These are phyloP conservation scores for Drosophila tropicalis DNA, from an alignment of 1,140 invertebrate species.

Conservation along the genomic window DNA sequence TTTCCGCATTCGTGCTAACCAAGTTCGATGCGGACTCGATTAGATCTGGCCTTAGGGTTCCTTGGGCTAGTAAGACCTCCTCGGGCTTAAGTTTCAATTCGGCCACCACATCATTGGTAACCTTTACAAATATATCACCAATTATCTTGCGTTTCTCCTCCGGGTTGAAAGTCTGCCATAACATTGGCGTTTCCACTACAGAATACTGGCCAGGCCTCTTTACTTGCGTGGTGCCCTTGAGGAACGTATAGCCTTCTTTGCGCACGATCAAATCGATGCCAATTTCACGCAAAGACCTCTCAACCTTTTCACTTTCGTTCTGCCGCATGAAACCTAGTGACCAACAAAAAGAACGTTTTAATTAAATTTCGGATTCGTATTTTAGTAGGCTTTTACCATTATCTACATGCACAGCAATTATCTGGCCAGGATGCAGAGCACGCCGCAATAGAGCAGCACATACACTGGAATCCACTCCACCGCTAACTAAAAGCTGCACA, in stretches of 20 bases:
- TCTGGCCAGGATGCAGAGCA: conserved; percentile 94
- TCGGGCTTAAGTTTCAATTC: conserved; percentile 93
- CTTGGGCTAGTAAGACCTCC: conserved; percentile 93
- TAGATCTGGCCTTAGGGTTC: conserved; percentile 97
- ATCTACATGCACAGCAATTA: conserved; percentile 98
- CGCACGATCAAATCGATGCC: conserved; percentile 94
- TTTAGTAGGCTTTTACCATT: conserved; percentile 86
- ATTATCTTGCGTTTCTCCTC: conserved; percentile 99
- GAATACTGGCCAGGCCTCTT: conserved; percentile 85
- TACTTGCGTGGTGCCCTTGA: conserved; percentile 90
- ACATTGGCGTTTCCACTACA: conserved; percentile 90
- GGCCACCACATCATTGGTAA: conserved; percentile 92
- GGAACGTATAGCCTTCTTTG: conserved; percentile 89
- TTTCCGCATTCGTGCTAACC: conserved; percentile 94
- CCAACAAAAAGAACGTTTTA: neutral
- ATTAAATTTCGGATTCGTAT: neutral
- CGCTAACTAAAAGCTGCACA: conserved; percentile 93
- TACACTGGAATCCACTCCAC: conserved; percentile 99
- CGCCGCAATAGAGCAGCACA: conserved; percentile 97
- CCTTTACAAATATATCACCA: conserved; percentile 98
- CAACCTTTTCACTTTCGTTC: conserved; percentile 95
- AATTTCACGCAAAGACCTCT: conserved; percentile 92
- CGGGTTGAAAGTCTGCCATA: conserved; percentile 94
- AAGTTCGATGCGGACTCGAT: conserved; percentile 97
- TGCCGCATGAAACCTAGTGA: conserved; percentile 95